phyloP scores from a whole-genome alignment of 2,113 vertebrate species.

The Bucco capensis region DNA sequence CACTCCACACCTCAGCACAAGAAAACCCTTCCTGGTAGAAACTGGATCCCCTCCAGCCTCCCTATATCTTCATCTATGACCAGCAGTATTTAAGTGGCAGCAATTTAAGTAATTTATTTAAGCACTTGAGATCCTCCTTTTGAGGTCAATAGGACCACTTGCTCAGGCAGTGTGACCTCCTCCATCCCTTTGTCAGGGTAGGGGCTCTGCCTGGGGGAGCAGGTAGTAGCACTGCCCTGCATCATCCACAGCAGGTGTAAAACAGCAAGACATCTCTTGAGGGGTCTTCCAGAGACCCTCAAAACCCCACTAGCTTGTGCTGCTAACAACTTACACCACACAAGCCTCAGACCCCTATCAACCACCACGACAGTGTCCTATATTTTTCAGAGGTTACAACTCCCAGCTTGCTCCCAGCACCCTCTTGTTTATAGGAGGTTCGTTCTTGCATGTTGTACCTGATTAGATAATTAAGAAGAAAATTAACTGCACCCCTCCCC shows the following conservation, averaged over 20 bases:
- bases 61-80: background rate
- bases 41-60: too few species aligned
- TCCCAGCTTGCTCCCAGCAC: background rate
- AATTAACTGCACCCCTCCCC: background rate
- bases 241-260: background rate
- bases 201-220: background rate
- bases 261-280: background rate
- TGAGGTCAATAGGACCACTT: too few species aligned
- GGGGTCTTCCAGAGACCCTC: background rate
- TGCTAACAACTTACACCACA: background rate
- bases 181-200: background rate
- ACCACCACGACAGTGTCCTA: too few species aligned
- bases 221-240: background rate
- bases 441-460: background rate
- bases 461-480: background rate
- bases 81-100: background rate
- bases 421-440: background rate
- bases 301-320: background rate
- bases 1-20: too few species aligned
- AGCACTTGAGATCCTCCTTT: background rate
- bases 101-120: background rate
- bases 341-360: accelerated
- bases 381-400: background rate
- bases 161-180: background rate
- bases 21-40: background rate